Conservation (phyloP, 2,888 invertebrate species). For the Heliconius ethilla region DNA sequence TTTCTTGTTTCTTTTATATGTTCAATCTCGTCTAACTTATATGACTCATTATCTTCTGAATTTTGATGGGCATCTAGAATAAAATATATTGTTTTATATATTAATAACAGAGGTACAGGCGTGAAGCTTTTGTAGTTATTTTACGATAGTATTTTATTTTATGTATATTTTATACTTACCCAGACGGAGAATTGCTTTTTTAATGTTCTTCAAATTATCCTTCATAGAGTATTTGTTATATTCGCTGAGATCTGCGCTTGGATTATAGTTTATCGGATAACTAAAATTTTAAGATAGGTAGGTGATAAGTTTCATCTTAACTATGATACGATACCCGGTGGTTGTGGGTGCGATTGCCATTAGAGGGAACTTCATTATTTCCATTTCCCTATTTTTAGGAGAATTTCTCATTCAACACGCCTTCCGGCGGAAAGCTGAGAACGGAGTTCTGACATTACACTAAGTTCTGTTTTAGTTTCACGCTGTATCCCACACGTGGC, state of each 20-base stretch:
- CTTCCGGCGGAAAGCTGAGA: too few relatives aligned
- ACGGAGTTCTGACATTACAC: too few relatives aligned
- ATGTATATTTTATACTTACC: not conserved
- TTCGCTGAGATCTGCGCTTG: not conserved
- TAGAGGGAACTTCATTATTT: too few relatives aligned
- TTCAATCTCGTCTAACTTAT: not conserved
- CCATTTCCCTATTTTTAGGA: too few relatives aligned
- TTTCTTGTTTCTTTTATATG: slow-evolving; percentile 10
- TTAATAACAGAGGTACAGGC: not conserved
- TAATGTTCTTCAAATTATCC: not conserved
- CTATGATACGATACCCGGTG: too few relatives aligned
- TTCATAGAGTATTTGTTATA: not conserved
- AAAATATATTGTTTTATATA: not conserved
- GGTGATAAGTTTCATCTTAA: too few relatives aligned
- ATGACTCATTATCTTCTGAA: not conserved
- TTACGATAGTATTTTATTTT: not conserved
- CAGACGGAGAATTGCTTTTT: not conserved
- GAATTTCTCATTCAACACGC: too few relatives aligned
- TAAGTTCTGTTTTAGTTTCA: not conserved
- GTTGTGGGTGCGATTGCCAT: too few relatives aligned
- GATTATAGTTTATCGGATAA: not conserved
- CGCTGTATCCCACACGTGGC: not conserved
- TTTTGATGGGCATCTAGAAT: not conserved
- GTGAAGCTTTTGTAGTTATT: too few relatives aligned
- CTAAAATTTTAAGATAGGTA: not conserved